Conservation (phyloP, 2,113 vertebrate genomes). For the Nothobranchius furzeri region DNA sequence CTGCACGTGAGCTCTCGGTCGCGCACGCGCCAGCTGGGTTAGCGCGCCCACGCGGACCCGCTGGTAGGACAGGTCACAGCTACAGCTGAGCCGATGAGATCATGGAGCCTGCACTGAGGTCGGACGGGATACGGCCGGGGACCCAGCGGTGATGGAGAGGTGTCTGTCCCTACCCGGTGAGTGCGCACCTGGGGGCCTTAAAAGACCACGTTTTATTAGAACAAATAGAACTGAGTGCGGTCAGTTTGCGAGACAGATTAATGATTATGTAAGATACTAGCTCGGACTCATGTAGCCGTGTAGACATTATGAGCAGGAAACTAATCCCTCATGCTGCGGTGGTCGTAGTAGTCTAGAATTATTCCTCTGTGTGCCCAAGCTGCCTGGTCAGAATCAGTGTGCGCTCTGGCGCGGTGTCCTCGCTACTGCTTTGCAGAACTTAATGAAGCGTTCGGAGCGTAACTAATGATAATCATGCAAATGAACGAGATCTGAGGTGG, state of each 20-base stretch:
- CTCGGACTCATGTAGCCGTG: constrained; percentile 64
- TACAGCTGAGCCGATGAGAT: constrained; percentile 66
- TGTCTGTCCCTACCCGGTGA: constrained; percentile 17
- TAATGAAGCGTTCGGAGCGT: not conserved
- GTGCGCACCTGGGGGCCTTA: constrained; percentile 13
- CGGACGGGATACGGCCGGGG: constrained; percentile 30
- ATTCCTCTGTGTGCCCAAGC: constrained; percentile 22
- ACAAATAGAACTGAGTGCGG: not conserved
- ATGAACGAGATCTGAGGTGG: not conserved
- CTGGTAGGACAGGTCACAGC: constrained; percentile 68
- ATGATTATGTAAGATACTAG: constrained; percentile 73
- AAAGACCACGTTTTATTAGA: not conserved
- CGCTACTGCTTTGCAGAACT: constrained; percentile 12
- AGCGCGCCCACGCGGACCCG: constrained; percentile 65
- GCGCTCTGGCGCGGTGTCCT: constrained; percentile 1
- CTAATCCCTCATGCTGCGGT: constrained; percentile 62
- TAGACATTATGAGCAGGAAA: constrained; percentile 59
- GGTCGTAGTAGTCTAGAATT: constrained; percentile 56
- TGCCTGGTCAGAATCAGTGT: constrained; percentile 17
- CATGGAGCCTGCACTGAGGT: constrained; percentile 62
- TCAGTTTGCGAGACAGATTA: constrained; percentile 58
- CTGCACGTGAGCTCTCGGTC: constrained; percentile 3
- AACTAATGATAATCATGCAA: no score
- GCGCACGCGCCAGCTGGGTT: constrained; percentile 52
- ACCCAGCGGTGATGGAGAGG: constrained; percentile 63